These are phyloP conservation scores for Lagenorhynchus albirostris DNA, from an alignment of 2,113 vertebrate species.

Conservation along the genomic window DNA sequence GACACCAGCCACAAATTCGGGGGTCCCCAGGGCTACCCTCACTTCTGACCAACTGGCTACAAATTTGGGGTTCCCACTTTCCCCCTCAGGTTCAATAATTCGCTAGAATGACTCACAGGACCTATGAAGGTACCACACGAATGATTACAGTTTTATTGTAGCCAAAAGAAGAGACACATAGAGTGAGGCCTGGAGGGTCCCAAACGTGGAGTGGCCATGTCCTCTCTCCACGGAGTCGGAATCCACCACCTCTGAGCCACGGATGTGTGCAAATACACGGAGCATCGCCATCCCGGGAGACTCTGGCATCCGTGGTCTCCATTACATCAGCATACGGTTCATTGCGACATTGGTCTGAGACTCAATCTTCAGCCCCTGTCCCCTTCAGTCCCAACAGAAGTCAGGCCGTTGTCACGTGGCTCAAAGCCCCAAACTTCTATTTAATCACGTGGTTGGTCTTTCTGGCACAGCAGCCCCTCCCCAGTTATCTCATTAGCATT, in stretches of 20 bases:
- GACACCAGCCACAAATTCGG: background rate
- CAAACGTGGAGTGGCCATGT: background rate
- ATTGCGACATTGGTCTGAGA: background rate
- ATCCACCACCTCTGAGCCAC: background rate
- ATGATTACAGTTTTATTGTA: background rate
- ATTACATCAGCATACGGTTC: background rate
- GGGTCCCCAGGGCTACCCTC: background rate
- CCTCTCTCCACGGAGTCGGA: background rate
- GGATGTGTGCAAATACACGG: background rate
- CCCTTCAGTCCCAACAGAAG: background rate
- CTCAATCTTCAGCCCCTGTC: background rate
- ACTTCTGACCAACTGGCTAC: background rate
- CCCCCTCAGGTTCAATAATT: background rate
- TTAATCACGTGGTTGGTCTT: background rate
- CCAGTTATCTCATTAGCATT: background rate
- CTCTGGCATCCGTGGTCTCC: background rate
- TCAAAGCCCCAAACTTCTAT: background rate
- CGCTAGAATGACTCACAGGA: background rate
- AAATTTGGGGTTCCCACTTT: background rate
- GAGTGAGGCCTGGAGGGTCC: too few species aligned
- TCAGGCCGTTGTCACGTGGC: background rate
- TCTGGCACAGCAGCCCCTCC: background rate
- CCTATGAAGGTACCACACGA: background rate
- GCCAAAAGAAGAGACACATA: background rate
- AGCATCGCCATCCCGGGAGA: background rate